A percentile compares a stretch with the other conserved stretches of the same genome.
Evolutionary conservation across 1,140 invertebrate species (phyloP).

Genomic region (Diabrotica virgifera): DNA sequence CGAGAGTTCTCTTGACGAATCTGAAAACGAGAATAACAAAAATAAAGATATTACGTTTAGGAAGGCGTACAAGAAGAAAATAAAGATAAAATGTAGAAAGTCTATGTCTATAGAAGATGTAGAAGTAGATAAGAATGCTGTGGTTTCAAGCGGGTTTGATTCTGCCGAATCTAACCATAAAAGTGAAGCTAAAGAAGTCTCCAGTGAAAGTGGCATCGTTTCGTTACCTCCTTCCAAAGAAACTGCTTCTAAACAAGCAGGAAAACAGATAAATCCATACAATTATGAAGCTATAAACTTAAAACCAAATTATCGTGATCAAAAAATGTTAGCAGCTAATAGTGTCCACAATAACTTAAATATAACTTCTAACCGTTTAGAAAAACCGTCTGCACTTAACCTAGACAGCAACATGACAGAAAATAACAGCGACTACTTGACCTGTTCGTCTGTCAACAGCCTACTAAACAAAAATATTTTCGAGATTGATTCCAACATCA

Average conservation of each 20-base stretch:
- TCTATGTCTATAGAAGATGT: background rate
- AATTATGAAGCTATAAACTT: too few species aligned
- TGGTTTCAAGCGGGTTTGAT: conserved; percentile 7
- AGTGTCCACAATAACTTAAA: too few species aligned
- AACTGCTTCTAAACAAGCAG: too few species aligned
- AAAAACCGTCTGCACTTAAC: background rate
- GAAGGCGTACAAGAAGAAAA: conserved; percentile 24
- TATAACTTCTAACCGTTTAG: background rate
- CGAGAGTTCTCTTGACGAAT: conserved; percentile 32
- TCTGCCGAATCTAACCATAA: background rate
- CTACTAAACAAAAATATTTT: conserved; percentile 36
- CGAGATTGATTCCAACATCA: conserved; percentile 30
- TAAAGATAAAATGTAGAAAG: background rate
- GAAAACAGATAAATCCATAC: too few species aligned
- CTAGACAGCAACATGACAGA: conserved; percentile 14
- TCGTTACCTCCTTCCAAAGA: conserved; percentile 27
- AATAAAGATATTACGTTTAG: conserved; percentile 30
- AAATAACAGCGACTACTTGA: conserved; percentile 42
- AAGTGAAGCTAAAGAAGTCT: background rate
- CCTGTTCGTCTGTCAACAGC: conserved; percentile 35
- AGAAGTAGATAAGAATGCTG: background rate
- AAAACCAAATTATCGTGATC: too few species aligned
- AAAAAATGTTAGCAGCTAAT: too few species aligned
- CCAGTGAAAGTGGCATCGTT: conserved; percentile 38
- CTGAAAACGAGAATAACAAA: conserved; percentile 27